Base-by-base conservation (phyloP, 2,113 vertebrate genomes). In the Eudorcas thomsonii region DNA sequence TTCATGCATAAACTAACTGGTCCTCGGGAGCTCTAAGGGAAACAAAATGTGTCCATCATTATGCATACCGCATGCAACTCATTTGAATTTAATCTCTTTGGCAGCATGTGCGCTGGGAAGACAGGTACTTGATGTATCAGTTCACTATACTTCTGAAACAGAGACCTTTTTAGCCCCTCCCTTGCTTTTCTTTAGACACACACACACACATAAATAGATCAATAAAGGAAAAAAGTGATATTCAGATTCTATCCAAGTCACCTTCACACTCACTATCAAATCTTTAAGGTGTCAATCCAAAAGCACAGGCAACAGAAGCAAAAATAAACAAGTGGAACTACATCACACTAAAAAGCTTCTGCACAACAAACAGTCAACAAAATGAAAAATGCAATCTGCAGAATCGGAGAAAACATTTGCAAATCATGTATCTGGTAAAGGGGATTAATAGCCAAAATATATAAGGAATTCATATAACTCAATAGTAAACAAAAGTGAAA, bases 201-300 rank as follows among this genome's bases (percentile, higher is more conserved):
- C 57, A 86, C 59, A 85, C 6, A 96, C 43, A 88, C 7, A 55
- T n/a, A 74, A 88, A 43, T 15, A 23, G 48, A 91, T 84, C 77
- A 93, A 25, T 93, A 77, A 88, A 84, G 36, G 91, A 97, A 97
- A 98, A 23, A 86, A 97, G 67, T 92, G 71, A 96, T 96, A 33
- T 50, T 86, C 87, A 87, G 33, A 55, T 94, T 96, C n/a, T 88
- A 92, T 95, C 92, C 60, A 97, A 97, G 98, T 98, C 93, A 21
- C 11, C 45, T 98, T 94, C 90, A 91, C 45, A 50, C 26, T 86
- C 50, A 80, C 80, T 7, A 15, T 77, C 26, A 96, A 52, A 93
- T 1, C 64, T 97, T 88, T 23, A 0, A 0, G 54, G 82, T 93
- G n/a, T 54, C 83, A 97, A 92, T 55, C 16, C 13, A 50, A 93